These are phyloP conservation scores for Bufo gargarizans DNA, from an alignment of 2,113 vertebrate species.

Conservation along the genomic window DNA sequence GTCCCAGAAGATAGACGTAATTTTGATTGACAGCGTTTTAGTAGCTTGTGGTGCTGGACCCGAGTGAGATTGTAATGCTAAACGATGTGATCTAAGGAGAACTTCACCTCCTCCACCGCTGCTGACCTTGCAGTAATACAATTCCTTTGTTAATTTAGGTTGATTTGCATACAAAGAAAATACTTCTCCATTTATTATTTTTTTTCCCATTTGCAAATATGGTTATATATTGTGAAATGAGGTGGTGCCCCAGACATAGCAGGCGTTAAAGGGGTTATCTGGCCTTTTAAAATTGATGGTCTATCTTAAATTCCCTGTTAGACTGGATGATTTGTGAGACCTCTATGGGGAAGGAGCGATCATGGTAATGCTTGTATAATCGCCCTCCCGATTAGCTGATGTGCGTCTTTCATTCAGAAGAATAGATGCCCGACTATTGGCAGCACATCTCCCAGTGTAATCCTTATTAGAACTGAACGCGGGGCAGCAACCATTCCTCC, in stretches of 20 bases:
- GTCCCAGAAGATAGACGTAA: background rate
- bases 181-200: background rate
- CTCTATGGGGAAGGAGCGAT: no score
- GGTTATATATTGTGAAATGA: background rate
- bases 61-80: background rate
- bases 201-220: background rate
- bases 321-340: no score
- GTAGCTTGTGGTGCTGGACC: background rate
- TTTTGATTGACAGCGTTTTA: slow-evolving; percentile 33
- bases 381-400: no score
- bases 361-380: no score
- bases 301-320: no score
- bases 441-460: no score
- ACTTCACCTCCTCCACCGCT: background rate
- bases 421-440: no score
- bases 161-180: slow-evolving; percentile 20
- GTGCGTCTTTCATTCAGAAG: no score
- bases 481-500: no score
- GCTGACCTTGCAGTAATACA: background rate
- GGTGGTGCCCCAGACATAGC: background rate
- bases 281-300: no score
- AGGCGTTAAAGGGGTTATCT: no score
- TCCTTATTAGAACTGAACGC: no score
- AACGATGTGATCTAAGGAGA: background rate
- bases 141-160: slow-evolving; percentile 15